phyloP scores from a whole-genome alignment of 2,888 invertebrate species.

The Arenicola marina region DNA sequence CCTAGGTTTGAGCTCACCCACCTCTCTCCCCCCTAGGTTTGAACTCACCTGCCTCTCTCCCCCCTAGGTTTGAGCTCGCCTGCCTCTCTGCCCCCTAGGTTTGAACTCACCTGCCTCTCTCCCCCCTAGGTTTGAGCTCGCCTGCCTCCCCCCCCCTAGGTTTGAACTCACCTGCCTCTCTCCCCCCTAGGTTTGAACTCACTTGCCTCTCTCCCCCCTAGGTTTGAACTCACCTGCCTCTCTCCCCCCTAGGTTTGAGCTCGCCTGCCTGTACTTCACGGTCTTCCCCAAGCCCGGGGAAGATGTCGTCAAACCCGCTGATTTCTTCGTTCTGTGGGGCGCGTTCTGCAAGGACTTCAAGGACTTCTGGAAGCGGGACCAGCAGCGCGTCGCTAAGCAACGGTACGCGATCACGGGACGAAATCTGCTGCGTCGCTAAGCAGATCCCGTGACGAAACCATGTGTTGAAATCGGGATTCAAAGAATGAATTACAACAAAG shows the following conservation, averaged over 20 bases:
- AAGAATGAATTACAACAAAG: background rate
- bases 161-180: too few species aligned
- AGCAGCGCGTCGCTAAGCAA: slow-evolving; percentile 80
- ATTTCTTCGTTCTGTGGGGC: slow-evolving; percentile 88
- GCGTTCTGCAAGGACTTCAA: slow-evolving; percentile 92
- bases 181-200: too few species aligned
- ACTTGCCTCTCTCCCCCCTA: too few species aligned
- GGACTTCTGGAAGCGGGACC: slow-evolving; percentile 92
- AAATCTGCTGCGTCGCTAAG: background rate
- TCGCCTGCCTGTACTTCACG: slow-evolving; percentile 72
- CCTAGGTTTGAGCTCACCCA: too few species aligned
- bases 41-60: too few species aligned
- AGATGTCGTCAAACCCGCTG: slow-evolving; percentile 76
- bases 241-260: slow-evolving; percentile 33
- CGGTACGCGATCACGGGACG: slow-evolving; percentile 62
- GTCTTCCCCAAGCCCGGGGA: slow-evolving; percentile 79
- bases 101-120: too few species aligned
- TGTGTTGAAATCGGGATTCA: background rate
- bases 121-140: too few species aligned
- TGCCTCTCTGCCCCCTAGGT: too few species aligned
- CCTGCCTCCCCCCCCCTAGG: too few species aligned
- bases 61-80: too few species aligned
- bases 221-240: too few species aligned
- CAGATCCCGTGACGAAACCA: background rate
- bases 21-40: too few species aligned